Conservation (phyloP, 2,113 vertebrate genomes). For the Podarcis muralis region DNA sequence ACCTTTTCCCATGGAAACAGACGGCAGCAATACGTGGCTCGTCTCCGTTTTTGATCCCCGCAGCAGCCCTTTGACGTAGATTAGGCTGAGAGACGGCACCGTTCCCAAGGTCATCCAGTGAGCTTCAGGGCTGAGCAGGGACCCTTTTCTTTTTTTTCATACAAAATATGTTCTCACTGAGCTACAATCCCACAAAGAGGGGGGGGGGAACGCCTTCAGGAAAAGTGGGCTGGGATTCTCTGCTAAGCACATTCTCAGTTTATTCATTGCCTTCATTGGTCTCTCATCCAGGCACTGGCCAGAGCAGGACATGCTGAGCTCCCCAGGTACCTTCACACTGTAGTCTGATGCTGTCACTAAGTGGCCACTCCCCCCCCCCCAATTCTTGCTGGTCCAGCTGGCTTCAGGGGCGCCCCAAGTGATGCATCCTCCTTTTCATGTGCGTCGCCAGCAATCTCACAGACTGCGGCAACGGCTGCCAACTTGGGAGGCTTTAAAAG, state of each 20-base stretch:
- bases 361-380: too few species aligned
- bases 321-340: not conserved
- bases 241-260: not conserved
- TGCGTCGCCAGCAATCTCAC: too few species aligned
- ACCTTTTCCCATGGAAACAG: too few species aligned
- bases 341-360: not conserved
- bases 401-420: not conserved
- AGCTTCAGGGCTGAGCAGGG: not conserved
- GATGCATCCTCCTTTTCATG: too few species aligned
- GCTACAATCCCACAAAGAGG: not conserved
- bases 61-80: not conserved
- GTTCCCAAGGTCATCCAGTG: not conserved
- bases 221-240: not conserved
- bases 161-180: not conserved
- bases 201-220: not conserved
- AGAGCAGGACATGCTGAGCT: not conserved
- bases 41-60: not conserved
- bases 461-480: too few species aligned
- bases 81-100: not conserved
- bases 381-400: not conserved
- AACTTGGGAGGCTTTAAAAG: too few species aligned
- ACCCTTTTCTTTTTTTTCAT: too few species aligned
- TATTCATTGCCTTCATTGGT: not conserved
- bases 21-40: not conserved
- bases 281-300: not conserved